phyloP scores from a whole-genome alignment of 2,888 invertebrate genomes.

The Embidobia sp. region DNA sequence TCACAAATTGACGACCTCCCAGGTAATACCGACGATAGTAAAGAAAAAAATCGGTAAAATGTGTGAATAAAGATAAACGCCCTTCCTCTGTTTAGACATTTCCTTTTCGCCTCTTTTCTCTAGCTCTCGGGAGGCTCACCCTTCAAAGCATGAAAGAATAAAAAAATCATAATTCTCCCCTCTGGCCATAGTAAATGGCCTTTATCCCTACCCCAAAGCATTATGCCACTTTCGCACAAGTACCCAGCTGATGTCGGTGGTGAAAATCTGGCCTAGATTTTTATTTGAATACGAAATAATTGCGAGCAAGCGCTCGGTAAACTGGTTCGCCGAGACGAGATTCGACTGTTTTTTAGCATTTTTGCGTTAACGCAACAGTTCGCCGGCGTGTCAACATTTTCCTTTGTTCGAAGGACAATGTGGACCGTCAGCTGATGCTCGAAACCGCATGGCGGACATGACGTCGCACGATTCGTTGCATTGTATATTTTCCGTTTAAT shows the following conservation, averaged over 20 bases:
- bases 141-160: constrained; percentile 4
- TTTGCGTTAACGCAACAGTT: constrained; percentile 32
- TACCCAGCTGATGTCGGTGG: constrained; percentile 7
- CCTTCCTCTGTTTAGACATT: constrained; percentile 32
- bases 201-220: constrained; percentile 15
- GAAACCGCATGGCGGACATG: constrained; percentile 30
- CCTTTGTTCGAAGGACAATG: constrained; percentile 35
- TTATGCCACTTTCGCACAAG: constrained; percentile 5
- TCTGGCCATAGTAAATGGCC: constrained; percentile 2
- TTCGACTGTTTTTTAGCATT: constrained; percentile 17
- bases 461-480: constrained; percentile 19
- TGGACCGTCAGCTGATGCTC: constrained; percentile 37
- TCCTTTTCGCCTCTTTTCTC: constrained; percentile 25
- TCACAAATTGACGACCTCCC: constrained; percentile 1
- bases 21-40: neutral
- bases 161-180: constrained; percentile 25
- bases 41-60: constrained; percentile 18
- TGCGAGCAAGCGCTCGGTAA: constrained; percentile 1
- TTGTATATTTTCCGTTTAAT: constrained; percentile 36
- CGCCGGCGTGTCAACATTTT: constrained; percentile 31
- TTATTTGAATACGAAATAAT: constrained; percentile 31
- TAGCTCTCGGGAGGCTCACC: constrained; percentile 21
- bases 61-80: constrained; percentile 18
- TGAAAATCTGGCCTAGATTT: constrained; percentile 25
- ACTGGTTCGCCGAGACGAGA: constrained; percentile 16